Percentiles rank a stretch among this genome's conserved stretches.
phyloP scores from a whole-genome alignment of 2,888 invertebrate species.

The Junonia oenone region DNA sequence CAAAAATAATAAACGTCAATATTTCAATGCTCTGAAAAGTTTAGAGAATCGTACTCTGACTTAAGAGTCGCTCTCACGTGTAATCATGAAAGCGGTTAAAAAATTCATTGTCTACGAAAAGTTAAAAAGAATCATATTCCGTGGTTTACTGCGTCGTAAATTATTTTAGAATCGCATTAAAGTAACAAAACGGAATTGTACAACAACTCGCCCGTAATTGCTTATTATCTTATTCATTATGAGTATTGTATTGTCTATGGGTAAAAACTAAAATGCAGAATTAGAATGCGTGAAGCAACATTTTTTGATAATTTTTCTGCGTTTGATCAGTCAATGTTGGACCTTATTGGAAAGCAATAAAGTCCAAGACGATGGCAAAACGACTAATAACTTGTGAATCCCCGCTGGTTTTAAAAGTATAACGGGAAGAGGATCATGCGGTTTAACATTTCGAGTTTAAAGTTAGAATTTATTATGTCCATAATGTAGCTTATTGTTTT shows the following conservation, averaged over 20 bases:
- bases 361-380: background rate
- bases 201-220: conserved; percentile 46
- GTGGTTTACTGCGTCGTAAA: conserved; percentile 37
- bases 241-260: conserved; percentile 53
- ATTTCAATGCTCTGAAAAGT: background rate
- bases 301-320: conserved; percentile 16
- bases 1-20: background rate
- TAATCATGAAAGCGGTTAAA: conserved; percentile 19
- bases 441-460: conserved; percentile 59
- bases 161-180: conserved; percentile 39
- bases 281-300: conserved; percentile 59
- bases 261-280: conserved; percentile 54
- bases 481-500: conserved; percentile 69
- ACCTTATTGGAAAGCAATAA: conserved; percentile 4
- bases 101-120: conserved; percentile 25
- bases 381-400: conserved; percentile 30
- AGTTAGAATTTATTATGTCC: conserved; percentile 71
- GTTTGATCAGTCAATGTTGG: conserved; percentile 3
- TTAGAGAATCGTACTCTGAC: background rate
- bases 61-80: conserved; percentile 4
- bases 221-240: conserved; percentile 51
- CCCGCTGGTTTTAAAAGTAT: conserved; percentile 66
- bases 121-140: conserved; percentile 21
- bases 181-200: conserved; percentile 49
- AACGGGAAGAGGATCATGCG: conserved; percentile 65